Evolutionary conservation across 2,888 invertebrate genomes (phyloP).

Genomic region (Noctua janthina): DNA sequence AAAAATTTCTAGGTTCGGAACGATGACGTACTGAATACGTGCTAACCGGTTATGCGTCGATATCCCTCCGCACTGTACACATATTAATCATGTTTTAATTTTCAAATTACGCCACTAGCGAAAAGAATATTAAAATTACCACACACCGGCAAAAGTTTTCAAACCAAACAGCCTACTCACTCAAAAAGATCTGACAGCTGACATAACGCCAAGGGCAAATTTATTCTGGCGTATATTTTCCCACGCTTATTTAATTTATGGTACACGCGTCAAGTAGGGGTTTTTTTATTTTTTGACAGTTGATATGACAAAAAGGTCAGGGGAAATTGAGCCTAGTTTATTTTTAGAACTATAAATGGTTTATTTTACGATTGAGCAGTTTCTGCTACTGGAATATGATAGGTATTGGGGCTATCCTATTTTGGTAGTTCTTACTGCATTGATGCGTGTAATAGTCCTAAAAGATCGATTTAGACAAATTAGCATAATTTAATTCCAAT

Average conservation of each 20-base stretch:
- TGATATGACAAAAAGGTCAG: conserved; percentile 1
- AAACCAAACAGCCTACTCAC: neutral
- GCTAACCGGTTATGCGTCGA: no score
- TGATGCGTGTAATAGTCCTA: neutral
- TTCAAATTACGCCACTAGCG: no score
- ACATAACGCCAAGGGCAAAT: neutral
- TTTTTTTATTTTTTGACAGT: conserved; percentile 17
- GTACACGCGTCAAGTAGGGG: neutral
- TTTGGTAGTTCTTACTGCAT: neutral
- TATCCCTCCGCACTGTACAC: no score
- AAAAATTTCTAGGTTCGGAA: no score
- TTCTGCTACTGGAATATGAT: neutral
- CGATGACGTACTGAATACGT: no score
- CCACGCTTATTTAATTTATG: conserved; percentile 15
- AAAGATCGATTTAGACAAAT: neutral
- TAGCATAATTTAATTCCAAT: no score
- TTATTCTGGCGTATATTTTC: conserved; percentile 4
- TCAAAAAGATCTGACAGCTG: conserved; percentile 12
- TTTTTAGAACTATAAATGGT: neutral
- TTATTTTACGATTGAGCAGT: conserved; percentile 10
- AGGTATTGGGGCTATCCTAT: neutral
- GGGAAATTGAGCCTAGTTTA: conserved; percentile 4
- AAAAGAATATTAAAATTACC: no score
- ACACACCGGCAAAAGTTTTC: neutral
- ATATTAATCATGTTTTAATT: no score